These are phyloP conservation scores for Carpatolechia fugitivella DNA, from an alignment of 2,888 invertebrate genomes.

Conservation along the genomic window DNA sequence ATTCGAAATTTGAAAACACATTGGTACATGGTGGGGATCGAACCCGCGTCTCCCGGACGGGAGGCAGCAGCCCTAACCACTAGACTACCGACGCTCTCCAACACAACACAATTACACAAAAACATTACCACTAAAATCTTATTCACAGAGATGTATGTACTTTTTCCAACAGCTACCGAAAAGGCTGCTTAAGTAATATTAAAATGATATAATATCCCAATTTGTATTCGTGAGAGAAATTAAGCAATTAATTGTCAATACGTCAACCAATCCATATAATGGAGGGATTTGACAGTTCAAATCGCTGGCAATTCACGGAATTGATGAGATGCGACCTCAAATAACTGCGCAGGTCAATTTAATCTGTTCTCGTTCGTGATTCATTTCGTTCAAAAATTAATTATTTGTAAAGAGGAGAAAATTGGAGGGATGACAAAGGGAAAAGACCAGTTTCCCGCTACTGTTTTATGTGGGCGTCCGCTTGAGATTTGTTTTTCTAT, in stretches of 20 bases:
- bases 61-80: no score
- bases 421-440: constrained; percentile 22
- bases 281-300: background rate
- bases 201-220: no score
- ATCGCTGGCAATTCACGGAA: background rate
- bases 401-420: constrained; percentile 24
- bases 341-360: constrained; percentile 1
- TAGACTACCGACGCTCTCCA: no score
- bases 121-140: no score
- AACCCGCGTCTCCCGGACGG: no score
- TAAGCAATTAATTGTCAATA: background rate
- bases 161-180: no score
- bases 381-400: constrained; percentile 9
- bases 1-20: no score
- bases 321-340: background rate
- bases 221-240: no score
- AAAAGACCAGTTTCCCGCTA: constrained; percentile 1
- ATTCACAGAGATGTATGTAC: no score
- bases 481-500: background rate
- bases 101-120: no score
- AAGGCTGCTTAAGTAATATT: no score
- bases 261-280: background rate
- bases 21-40: no score
- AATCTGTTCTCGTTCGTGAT: background rate
- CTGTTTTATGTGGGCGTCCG: background rate